Evolutionary conservation across 1,140 invertebrate genomes (phyloP).

Genomic region (Archivesica marissinica): DNA sequence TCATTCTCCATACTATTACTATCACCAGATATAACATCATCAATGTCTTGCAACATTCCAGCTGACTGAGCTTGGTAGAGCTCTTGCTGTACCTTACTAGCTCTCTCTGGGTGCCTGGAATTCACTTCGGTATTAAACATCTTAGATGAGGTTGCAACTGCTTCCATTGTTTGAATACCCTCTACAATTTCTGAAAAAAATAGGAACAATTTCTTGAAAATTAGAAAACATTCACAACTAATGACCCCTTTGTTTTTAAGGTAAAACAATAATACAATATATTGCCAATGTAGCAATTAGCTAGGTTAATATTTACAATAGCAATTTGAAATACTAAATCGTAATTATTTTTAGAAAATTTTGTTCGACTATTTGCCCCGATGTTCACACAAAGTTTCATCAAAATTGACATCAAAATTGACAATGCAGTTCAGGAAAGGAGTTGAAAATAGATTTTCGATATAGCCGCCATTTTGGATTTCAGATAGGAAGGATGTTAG

Average conservation of each 20-base stretch:
- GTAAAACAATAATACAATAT: not conserved
- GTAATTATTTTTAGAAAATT: too few relatives aligned
- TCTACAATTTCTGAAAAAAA: conserved; percentile 16
- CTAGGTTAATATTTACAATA: too few relatives aligned
- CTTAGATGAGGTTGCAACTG: not conserved
- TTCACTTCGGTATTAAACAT: conserved; percentile 57
- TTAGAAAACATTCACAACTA: not conserved
- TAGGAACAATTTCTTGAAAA: too few relatives aligned
- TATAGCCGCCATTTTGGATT: too few relatives aligned
- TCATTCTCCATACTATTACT: conserved; percentile 11
- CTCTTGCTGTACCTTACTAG: conserved; percentile 48
- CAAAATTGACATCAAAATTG: too few relatives aligned
- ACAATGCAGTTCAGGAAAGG: too few relatives aligned
- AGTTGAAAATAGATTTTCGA: too few relatives aligned
- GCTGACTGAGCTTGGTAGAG: conserved; percentile 18
- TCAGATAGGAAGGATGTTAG: too few relatives aligned
- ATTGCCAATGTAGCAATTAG: not conserved
- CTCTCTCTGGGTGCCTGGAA: not conserved
- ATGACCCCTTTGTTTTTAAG: not conserved
- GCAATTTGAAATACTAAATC: too few relatives aligned
- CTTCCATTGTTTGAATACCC: not conserved
- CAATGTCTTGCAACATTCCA: not conserved
- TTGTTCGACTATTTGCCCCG: too few relatives aligned
- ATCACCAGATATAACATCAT: not conserved
- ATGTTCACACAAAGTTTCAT: too few relatives aligned